Base-by-base conservation (phyloP, 2,797 vertebrate genomes). In the Gymnoscopelus braueri region DNA sequence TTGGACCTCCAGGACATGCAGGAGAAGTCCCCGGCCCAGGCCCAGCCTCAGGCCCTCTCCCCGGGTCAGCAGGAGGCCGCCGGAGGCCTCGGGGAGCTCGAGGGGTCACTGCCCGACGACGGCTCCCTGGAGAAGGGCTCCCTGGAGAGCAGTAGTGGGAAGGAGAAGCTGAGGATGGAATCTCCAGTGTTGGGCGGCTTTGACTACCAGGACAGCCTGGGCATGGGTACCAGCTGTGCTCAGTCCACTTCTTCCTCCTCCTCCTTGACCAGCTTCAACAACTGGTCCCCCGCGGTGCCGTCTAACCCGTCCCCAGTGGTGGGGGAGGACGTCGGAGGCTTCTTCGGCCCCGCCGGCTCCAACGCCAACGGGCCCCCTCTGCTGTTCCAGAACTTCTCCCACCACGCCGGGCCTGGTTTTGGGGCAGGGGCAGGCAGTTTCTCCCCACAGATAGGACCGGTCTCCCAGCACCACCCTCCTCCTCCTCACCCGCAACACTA, bases 361-460 rank as follows among this genome's bases (percentile, higher is more conserved):
- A 97, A 96, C 63, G 95, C 95, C 86, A 99, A 96, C 68, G 96
- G 97, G 88, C 96, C 97, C 13, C 96, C 97, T 72, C 90, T 99
- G 90, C 95, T 99, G 79, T 99, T 99, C 91, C 98, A 97, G 87
- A 99, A 98, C 95, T 99, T 99, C 85, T 97, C 98, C 79, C 98
- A 98, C 81, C 98, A 99, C 0, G 94, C 97, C 60, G 96, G 96
- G 82, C 96, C 98, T 71, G 95, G 97, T 82, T 99, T 99, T 69
- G 97, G 98, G 14, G 86, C 74, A 0, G 91, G 91, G 58, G 39
- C 39, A 3, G 96, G 97, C 68, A 96, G 95, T 88, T 99, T 99
- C 91, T 98, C 98, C 67, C 96, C 97, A 2, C 98, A 99, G 88
- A 97, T 99, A 11, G 97, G 97, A 89, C 96, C 96, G 70, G 96